A percentile compares a stretch with the other conserved stretches of the same genome.
These are phyloP conservation scores for Pachycephus smyrnensis DNA, from an alignment of 2,888 invertebrate genomes.

Conservation along the genomic window DNA sequence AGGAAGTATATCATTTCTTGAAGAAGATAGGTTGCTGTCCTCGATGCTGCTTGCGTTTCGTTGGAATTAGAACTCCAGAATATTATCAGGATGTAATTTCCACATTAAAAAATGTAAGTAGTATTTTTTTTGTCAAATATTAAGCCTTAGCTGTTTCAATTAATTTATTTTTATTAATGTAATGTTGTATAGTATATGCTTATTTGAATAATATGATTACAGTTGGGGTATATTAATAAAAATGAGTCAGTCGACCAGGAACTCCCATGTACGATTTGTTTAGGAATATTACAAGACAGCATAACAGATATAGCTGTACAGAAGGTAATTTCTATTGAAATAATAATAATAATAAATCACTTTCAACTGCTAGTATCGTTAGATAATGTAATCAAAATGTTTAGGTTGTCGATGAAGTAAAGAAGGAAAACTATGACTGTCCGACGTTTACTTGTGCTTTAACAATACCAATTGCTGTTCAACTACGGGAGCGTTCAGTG, in stretches of 20 bases:
- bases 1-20: conserved; percentile 42
- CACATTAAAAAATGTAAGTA: conserved; percentile 69
- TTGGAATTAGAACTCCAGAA: conserved; percentile 72
- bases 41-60: conserved; percentile 77
- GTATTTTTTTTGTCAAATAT: background rate
- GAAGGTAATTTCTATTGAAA: conserved; percentile 67
- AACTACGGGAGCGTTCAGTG: conserved; percentile 77
- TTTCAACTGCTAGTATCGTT: conserved; percentile 3
- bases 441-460: conserved; percentile 77
- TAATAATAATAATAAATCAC: conserved; percentile 14
- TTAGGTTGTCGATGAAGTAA: conserved; percentile 38
- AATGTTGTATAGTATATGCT: conserved; percentile 21
- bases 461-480: conserved; percentile 77
- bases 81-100: conserved; percentile 70
- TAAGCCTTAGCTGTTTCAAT: background rate
- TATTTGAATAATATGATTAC: conserved; percentile 23
- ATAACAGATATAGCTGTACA: conserved; percentile 70
- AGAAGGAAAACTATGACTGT: conserved; percentile 72
- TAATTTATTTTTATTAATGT: conserved; percentile 12
- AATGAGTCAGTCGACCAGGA: conserved; percentile 67
- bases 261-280: conserved; percentile 76
- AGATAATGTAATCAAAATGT: background rate
- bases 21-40: conserved; percentile 73
- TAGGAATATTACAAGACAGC: conserved; percentile 77
- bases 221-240: conserved; percentile 43